Evolutionary conservation across 2,113 vertebrate genomes (phyloP).

Genomic region (Dendropsophus ebraccatus): DNA sequence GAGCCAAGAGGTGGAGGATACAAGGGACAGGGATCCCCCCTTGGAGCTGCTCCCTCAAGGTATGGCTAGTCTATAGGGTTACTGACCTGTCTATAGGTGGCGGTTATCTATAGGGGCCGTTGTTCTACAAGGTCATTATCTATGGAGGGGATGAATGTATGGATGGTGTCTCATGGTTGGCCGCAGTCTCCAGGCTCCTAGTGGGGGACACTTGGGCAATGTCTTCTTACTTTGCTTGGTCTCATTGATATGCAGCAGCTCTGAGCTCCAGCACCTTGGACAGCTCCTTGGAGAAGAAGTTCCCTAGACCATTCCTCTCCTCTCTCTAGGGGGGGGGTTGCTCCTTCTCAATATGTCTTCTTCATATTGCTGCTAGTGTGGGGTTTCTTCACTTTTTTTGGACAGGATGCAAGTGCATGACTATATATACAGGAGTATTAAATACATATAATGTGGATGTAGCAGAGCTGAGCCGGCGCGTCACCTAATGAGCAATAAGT

Average conservation of each 20-base stretch:
- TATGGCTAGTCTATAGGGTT: too few relatives aligned
- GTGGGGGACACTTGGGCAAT: neutral
- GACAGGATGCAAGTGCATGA: too few relatives aligned
- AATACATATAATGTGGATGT: neutral
- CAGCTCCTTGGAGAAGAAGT: slow-evolving; percentile 38
- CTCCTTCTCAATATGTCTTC: neutral
- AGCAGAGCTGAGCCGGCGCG: neutral
- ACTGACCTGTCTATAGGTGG: neutral
- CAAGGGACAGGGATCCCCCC: neutral
- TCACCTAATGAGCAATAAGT: too few relatives aligned
- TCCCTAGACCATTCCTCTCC: neutral
- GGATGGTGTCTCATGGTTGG: neutral
- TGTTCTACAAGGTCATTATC: neutral
- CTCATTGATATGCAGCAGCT: neutral
- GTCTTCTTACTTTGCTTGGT: too few relatives aligned
- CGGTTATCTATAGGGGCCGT: neutral
- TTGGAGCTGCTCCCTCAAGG: neutral
- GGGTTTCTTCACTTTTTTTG: neutral
- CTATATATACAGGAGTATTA: too few relatives aligned
- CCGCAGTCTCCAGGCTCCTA: too few relatives aligned
- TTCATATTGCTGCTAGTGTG: neutral
- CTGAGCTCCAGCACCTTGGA: slow-evolving; percentile 39
- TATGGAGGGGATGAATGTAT: neutral
- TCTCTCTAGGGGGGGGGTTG: neutral
- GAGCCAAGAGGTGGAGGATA: neutral